Conservation (phyloP, 2,113 vertebrate genomes). For the Ageneiosus marmoratus region DNA sequence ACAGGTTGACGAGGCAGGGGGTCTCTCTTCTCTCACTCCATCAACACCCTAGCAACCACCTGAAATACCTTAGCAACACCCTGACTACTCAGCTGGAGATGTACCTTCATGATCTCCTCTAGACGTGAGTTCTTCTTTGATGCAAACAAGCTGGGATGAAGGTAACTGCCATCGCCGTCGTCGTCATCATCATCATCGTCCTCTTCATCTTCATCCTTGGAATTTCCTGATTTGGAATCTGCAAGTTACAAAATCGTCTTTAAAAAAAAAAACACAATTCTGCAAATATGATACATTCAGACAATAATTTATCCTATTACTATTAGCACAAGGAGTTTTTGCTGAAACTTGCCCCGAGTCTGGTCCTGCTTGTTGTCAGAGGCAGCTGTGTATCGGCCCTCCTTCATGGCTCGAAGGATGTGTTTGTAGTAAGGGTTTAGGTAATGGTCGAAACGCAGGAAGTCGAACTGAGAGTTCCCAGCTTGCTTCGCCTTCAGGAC, state of each 20-base stretch:
- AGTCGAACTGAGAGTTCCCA: conserved; percentile 96
- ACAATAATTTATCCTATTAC: too few relatives aligned
- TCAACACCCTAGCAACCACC: too few relatives aligned
- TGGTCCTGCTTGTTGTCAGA: conserved; percentile 75
- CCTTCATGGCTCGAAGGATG: conserved; percentile 94
- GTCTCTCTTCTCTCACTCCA: background rate
- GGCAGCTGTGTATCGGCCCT: conserved; percentile 82
- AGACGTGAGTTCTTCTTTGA: conserved; percentile 86
- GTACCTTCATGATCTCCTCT: conserved; percentile 92
- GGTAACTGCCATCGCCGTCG: conserved; percentile 85
- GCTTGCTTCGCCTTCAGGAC: conserved; percentile 97
- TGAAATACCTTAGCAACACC: too few relatives aligned
- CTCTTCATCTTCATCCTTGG: conserved; percentile 83
- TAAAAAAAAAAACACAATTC: background rate
- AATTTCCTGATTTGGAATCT: conserved; percentile 64
- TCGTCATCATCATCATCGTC: conserved; percentile 74
- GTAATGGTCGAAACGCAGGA: conserved; percentile 96
- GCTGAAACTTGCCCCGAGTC: conserved; percentile 72
- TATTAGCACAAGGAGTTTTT: background rate
- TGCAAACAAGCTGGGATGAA: conserved; percentile 95
- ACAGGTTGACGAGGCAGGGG: too few relatives aligned
- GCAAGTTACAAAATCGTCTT: background rate
- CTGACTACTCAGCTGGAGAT: background rate
- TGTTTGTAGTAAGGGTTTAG: conserved; percentile 98
- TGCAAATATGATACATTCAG: background rate